These are phyloP conservation scores for Zonotrichia leucophrys DNA, from an alignment of 2,113 vertebrate genomes.

Conservation along the genomic window DNA sequence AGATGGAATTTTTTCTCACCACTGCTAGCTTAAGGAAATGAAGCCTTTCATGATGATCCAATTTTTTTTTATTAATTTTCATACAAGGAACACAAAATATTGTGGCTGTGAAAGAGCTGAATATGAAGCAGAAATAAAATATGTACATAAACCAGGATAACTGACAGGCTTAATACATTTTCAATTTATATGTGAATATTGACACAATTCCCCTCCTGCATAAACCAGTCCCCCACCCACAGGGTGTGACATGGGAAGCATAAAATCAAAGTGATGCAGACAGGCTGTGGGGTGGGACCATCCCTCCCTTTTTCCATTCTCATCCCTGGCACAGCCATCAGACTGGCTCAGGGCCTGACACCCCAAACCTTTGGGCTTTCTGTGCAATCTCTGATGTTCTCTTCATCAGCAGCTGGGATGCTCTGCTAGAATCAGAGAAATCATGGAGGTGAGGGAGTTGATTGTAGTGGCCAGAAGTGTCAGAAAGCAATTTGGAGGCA, in stretches of 20 bases:
- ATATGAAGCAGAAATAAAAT: constrained; percentile 58
- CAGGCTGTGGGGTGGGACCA: not conserved
- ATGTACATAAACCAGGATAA: constrained; percentile 49
- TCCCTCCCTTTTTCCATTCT: not conserved
- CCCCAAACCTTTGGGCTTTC: not conserved
- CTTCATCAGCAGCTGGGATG: not conserved
- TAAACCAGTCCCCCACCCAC: not conserved
- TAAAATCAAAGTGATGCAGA: not conserved
- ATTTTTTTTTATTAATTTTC: constrained; percentile 60
- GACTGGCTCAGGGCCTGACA: not conserved
- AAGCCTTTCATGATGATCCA: constrained; percentile 60
- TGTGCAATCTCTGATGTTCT: not conserved
- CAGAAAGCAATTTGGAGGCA: not conserved
- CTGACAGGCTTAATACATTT: constrained; percentile 58
- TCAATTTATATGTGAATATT: constrained; percentile 46
- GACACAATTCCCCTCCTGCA: not conserved
- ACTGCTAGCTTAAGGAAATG: constrained; percentile 64
- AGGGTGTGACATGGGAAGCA: not conserved
- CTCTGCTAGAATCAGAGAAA: not conserved
- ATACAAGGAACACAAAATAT: constrained; percentile 59
- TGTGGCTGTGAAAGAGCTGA: constrained; percentile 49
- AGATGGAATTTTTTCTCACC: constrained; percentile 52
- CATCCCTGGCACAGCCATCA: not conserved
- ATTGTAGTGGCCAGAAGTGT: not conserved
- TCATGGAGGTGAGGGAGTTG: not conserved